phyloP scores from a whole-genome alignment of 2,113 vertebrate species.

The Corvus hawaiiensis region DNA sequence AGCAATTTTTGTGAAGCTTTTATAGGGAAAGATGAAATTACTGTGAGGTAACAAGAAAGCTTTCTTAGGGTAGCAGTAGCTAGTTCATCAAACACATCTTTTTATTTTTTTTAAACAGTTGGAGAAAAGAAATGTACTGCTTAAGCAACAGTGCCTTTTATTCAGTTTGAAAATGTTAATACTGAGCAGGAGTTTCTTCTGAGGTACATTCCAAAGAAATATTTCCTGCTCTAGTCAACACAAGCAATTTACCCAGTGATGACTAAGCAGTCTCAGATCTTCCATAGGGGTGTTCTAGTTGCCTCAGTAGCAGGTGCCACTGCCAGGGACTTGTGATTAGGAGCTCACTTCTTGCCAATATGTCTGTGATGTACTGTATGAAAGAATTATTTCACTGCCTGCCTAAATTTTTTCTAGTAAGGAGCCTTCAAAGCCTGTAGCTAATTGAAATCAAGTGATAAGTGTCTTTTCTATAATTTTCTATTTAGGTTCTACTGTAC shows the following conservation, averaged over 20 bases:
- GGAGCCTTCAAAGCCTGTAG: constrained; percentile 10
- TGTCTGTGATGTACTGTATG: not conserved
- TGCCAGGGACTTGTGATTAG: not conserved
- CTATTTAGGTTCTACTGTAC: not conserved
- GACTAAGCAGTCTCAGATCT: not conserved
- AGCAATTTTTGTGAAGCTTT: constrained; percentile 28
- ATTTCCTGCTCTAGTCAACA: constrained; percentile 6
- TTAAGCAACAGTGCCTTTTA: constrained; percentile 49
- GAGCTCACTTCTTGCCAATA: not conserved
- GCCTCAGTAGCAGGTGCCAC: not conserved
- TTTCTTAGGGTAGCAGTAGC: constrained; percentile 1
- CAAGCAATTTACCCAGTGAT: constrained; percentile 26
- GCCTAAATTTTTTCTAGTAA: not conserved
- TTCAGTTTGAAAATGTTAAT: constrained; percentile 4
- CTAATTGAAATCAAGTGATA: not conserved
- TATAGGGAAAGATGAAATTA: not conserved
- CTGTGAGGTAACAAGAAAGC: not conserved
- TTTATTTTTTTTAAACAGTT: not conserved
- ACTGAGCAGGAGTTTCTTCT: constrained; percentile 10
- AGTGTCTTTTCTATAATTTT: not conserved
- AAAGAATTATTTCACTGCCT: constrained; percentile 10
- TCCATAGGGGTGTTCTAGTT: not conserved
- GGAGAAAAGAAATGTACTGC: not conserved
- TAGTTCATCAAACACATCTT: not conserved
- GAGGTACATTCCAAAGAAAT: constrained; percentile 44